Evolutionary conservation across 2,797 vertebrate species (phyloP), one percentile per base, ranked within the genome.

Genomic region (Liasis olivaceus): DNA sequence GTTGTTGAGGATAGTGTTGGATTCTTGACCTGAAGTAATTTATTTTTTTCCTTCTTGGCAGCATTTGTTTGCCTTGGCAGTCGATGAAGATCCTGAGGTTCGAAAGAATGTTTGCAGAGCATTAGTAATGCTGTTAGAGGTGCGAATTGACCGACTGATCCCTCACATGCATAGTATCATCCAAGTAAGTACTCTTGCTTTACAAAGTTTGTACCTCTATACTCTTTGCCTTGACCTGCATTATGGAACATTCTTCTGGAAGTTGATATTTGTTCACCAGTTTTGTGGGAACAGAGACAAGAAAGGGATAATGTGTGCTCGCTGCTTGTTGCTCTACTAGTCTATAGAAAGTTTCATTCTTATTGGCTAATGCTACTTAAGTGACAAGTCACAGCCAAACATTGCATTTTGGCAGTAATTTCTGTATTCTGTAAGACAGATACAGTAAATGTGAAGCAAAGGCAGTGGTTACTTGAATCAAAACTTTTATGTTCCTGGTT

Each of bases 151-250:
- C 94, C 98, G 99, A 58, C 98, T 99, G 63, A 98, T 99, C 89
- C 99, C 99, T 0, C 99, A 99, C 97, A 99, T 99, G 99, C 99
- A 99, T 97, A 99, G 99, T 96, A 99, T 99, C 96, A 99, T 99
- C 95, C 98, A 99, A 98, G 99, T 99, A 90, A 93, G 97, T 47
- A 13, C 3, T 26, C 59, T 84, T 64, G 22, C 66, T 63, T 69
- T 81, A 5, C 64, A n/a, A 28, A 58, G 15, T 26, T 8, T 7
- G n/a, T 56, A 26, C 12, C 15, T 12, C 28, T 60, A 64, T 58
- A 63, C 77, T 87, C 6, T 51, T 47, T 93, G 42, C 20, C 28
- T 88, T 92, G 56, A 42, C 5, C 2, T 63, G 20, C 56, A 22
- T 54, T 47, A 17, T 56, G 2, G 36, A 51, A 51, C 6, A 36